Evolutionary conservation across 1,140 invertebrate species (phyloP).

Genomic region (Drosophila prosaltans): DNA sequence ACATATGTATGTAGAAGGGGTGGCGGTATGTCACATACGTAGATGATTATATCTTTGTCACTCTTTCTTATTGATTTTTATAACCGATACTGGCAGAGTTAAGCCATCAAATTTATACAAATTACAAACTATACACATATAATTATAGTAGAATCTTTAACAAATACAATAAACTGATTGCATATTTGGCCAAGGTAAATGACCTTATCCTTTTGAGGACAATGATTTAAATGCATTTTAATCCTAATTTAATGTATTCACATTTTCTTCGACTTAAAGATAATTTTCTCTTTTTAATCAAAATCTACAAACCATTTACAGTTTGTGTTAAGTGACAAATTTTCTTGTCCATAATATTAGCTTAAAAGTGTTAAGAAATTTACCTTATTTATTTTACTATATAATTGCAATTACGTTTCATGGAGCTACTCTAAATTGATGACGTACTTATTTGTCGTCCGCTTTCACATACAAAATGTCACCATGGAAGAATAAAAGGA

Average conservation of each 20-base stretch:
- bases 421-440: neutral
- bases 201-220: too few relatives aligned
- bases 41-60: neutral
- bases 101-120: neutral
- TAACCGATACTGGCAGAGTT: neutral
- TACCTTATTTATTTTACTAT: neutral
- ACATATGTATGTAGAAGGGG: neutral
- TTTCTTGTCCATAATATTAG: too few relatives aligned
- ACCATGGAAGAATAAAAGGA: slow-evolving; percentile 10
- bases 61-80: slow-evolving; percentile 7
- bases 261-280: too few relatives aligned
- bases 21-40: neutral
- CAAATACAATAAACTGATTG: neutral
- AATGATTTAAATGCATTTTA: too few relatives aligned
- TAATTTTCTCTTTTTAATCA: too few relatives aligned
- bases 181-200: neutral
- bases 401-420: neutral
- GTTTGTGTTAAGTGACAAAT: too few relatives aligned
- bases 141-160: too few relatives aligned
- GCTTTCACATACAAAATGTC: slow-evolving; percentile 4
- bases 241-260: too few relatives aligned
- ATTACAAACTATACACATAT: too few relatives aligned
- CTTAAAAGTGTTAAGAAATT: too few relatives aligned
- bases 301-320: too few relatives aligned
- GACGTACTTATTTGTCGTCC: neutral